Conservation (phyloP, 2,888 invertebrate species). For the Celastrina argiolus region DNA sequence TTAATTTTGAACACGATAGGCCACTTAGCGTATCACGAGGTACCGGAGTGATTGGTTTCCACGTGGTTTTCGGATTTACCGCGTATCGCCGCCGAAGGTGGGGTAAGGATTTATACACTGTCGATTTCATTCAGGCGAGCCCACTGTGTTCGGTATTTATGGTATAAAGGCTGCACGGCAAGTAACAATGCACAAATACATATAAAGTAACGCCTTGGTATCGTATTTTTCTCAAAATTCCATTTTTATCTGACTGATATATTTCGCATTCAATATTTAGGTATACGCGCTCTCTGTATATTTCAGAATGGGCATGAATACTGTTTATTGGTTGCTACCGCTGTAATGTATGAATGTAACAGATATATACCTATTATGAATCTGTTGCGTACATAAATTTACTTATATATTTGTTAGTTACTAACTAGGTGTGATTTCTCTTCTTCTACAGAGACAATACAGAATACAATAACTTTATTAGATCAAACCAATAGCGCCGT, state of each 20-base stretch:
- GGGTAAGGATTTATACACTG: conserved; percentile 43
- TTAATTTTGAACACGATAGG: conserved; percentile 59
- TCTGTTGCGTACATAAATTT: too few species aligned
- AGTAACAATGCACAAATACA: conserved; percentile 68
- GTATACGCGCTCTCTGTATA: conserved; percentile 25
- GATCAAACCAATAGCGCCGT: too few species aligned
- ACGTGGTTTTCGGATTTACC: conserved; percentile 71
- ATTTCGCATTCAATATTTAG: conserved; percentile 31
- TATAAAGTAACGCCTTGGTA: conserved; percentile 62
- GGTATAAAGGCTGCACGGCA: conserved; percentile 49
- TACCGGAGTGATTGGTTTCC: conserved; percentile 38
- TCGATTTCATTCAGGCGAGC: conserved; percentile 63
- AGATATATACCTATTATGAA: too few species aligned
- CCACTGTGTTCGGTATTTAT: conserved; percentile 68
- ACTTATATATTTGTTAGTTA: too few species aligned
- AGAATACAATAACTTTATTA: not conserved
- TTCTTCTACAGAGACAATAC: not conserved
- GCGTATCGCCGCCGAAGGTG: conserved; percentile 58
- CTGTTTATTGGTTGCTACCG: not conserved
- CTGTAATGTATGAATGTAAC: too few species aligned
- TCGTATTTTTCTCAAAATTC: conserved; percentile 59
- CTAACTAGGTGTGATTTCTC: too few species aligned
- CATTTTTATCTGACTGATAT: conserved; percentile 51
- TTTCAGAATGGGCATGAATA: not conserved
- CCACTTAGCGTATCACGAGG: conserved; percentile 59